phyloP scores from a whole-genome alignment of 2,797 vertebrate genomes.

The Hoplostethus atlanticus region DNA sequence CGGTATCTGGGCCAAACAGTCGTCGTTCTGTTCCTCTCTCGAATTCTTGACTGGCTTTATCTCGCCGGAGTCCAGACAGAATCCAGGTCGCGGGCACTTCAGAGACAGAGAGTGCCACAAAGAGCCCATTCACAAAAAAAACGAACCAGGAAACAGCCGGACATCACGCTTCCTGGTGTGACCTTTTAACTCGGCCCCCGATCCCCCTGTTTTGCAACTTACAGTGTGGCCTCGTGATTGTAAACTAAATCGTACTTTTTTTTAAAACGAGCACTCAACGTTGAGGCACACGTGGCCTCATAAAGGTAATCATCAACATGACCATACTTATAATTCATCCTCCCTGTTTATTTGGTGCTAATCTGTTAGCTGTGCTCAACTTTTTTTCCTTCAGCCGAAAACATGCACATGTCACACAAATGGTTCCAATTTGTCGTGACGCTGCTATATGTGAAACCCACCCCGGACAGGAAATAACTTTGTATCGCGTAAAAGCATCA shows the following conservation, averaged over 20 bases:
- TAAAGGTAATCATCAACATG: too few species aligned
- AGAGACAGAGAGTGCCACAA: constrained; percentile 50
- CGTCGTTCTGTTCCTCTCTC: constrained; percentile 10
- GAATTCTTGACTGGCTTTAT: too few species aligned
- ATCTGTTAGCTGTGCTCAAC: neutral
- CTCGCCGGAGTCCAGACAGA: constrained; percentile 21
- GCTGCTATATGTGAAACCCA: neutral
- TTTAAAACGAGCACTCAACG: too few species aligned
- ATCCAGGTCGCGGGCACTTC: constrained; percentile 31
- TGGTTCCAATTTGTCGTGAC: too few species aligned
- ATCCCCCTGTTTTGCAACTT: constrained; percentile 12
- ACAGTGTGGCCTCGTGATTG: neutral
- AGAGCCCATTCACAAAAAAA: constrained; percentile 51
- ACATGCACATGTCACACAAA: neutral
- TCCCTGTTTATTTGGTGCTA: neutral
- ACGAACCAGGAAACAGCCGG: constrained; percentile 53
- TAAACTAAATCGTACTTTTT: too few species aligned
- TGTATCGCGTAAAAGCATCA: neutral
- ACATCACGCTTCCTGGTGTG: constrained; percentile 48
- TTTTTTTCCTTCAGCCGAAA: neutral
- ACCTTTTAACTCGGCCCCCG: neutral
- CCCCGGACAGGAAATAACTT: neutral
- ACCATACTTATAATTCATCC: too few species aligned
- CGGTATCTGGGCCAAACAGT: too few species aligned
- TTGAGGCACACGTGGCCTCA: too few species aligned